phyloP scores from a whole-genome alignment of 2,113 vertebrate species.

The Chloebia gouldiae region DNA sequence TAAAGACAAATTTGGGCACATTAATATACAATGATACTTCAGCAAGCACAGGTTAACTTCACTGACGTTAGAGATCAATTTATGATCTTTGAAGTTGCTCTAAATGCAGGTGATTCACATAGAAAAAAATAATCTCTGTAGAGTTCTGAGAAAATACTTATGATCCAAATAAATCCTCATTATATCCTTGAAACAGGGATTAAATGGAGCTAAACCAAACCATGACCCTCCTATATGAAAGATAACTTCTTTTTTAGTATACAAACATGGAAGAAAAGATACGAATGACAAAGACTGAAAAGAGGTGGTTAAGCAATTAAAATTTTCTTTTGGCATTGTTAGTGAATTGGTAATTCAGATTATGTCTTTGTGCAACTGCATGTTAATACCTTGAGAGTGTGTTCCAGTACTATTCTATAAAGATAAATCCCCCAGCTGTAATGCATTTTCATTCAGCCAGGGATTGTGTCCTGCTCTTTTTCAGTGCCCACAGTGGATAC shows the following conservation, averaged over 20 bases:
- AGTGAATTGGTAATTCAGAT: not conserved
- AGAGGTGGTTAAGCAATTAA: not conserved
- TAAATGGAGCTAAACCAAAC: not conserved
- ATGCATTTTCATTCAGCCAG: not conserved
- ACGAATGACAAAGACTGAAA: not conserved
- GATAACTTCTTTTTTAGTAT: not conserved
- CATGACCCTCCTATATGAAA: not conserved
- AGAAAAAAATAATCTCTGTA: not conserved
- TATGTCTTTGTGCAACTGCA: not conserved
- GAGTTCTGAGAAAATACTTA: not conserved
- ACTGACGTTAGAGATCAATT: not conserved
- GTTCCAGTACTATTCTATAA: not conserved
- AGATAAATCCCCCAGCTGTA: not conserved
- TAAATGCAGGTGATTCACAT: not conserved
- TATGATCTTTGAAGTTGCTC: not conserved
- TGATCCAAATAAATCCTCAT: slow-evolving; percentile 39
- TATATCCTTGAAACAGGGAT: not conserved
- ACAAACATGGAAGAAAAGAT: not conserved
- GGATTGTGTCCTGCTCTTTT: not conserved
- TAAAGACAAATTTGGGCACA: not conserved
- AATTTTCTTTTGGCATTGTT: not conserved
- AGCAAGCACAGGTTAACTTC: not conserved
- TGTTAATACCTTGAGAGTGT: not conserved
- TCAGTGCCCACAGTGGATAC: slow-evolving; percentile 95
- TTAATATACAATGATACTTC: not conserved